These are phyloP conservation scores for Antheraea pernyi DNA, from an alignment of 1,140 invertebrate species.

Conservation along the genomic window DNA sequence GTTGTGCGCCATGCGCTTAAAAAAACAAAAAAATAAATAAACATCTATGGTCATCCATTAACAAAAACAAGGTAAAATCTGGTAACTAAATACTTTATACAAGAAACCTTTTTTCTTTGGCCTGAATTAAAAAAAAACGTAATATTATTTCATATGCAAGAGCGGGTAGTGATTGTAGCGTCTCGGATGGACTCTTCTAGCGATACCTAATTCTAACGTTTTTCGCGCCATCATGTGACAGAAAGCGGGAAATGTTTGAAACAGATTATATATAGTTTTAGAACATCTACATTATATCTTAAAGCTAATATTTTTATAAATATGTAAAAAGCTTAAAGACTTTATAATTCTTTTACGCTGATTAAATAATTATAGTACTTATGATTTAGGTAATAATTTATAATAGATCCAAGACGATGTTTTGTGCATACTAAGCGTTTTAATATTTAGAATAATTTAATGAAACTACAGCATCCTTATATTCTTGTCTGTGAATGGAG, in stretches of 20 bases:
- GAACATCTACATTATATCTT: slow-evolving; percentile 10
- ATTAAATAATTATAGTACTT: slow-evolving; percentile 43
- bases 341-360: slow-evolving; percentile 33
- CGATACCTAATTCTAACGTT: slow-evolving; percentile 12
- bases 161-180: slow-evolving; percentile 1
- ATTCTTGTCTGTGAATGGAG: slow-evolving; percentile 81
- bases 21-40: slow-evolving; percentile 8
- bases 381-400: slow-evolving; percentile 32
- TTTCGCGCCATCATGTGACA: slow-evolving; percentile 13
- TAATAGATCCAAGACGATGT: neutral
- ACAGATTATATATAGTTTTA: slow-evolving; percentile 10
- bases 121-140: neutral
- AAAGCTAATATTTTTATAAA: slow-evolving; percentile 40
- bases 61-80: neutral
- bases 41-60: neutral
- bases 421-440: slow-evolving; percentile 23
- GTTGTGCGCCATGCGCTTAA: slow-evolving; percentile 5
- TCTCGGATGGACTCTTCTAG: slow-evolving; percentile 13
- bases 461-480: slow-evolving; percentile 79
- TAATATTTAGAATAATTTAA: slow-evolving; percentile 41
- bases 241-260: slow-evolving; percentile 11
- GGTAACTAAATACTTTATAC: neutral
- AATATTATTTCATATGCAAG: neutral
- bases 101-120: slow-evolving; percentile 7
- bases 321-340: slow-evolving; percentile 58